Conservation (phyloP, 2,113 vertebrate species). For the Brachypodius melanocephalos region DNA sequence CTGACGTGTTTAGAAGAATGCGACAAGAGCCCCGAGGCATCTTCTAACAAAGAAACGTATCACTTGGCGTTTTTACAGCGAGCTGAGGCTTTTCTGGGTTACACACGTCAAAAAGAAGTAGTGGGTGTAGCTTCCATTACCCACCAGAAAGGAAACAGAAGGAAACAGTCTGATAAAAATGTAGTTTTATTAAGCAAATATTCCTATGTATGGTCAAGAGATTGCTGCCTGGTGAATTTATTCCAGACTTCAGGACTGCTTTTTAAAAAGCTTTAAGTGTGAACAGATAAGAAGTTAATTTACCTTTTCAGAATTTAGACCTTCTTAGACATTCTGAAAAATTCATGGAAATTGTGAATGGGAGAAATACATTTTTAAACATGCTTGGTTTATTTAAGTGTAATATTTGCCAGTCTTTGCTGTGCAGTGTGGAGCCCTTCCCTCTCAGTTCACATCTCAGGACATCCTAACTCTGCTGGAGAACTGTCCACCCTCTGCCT, state of each 20-base stretch:
- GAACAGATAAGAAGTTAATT: background rate
- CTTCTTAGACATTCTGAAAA: conserved; percentile 8
- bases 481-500: background rate
- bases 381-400: background rate
- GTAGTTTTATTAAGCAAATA: conserved; percentile 3
- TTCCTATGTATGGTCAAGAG: conserved; percentile 2
- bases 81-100: conserved; percentile 44
- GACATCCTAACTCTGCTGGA: background rate
- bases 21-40: conserved; percentile 14
- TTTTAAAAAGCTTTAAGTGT: background rate
- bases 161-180: conserved; percentile 38
- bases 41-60: background rate
- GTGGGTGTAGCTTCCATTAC: conserved; percentile 38
- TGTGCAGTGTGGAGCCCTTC: background rate
- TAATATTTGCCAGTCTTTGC: background rate
- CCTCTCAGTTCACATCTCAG: background rate
- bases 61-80: background rate
- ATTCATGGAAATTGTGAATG: background rate
- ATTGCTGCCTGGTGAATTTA: background rate
- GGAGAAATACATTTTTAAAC: background rate
- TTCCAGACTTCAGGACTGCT: background rate
- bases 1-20: conserved; percentile 14
- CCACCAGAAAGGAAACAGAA: conserved; percentile 45
- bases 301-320: conserved; percentile 15
- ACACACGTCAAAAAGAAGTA: conserved; percentile 8